A percentile compares a stretch with the other conserved stretches of the same genome.
Evolutionary conservation across 2,113 vertebrate genomes (phyloP).

Genomic region (Xyrauchen texanus): DNA sequence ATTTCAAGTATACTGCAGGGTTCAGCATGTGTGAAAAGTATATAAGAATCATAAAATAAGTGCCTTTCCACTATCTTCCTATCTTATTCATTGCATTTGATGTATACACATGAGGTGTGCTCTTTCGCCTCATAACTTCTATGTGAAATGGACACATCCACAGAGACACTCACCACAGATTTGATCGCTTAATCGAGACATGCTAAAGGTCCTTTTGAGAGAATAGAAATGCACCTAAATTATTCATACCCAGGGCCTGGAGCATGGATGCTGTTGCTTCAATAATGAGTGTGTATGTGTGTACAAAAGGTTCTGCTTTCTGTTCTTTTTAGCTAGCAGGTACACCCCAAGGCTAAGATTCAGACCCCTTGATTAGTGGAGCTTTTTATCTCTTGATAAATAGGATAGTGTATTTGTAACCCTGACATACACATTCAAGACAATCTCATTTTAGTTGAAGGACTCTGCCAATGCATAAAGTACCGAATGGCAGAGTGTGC

Average conservation of each 20-base stretch:
- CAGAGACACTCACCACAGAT: conserved; percentile 44
- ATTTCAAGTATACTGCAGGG: too few relatives aligned
- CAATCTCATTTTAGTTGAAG: not conserved
- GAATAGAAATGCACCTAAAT: conserved; percentile 58
- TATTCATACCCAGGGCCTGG: conserved; percentile 54
- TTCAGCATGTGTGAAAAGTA: too few relatives aligned
- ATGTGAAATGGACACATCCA: conserved; percentile 34
- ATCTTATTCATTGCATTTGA: too few relatives aligned
- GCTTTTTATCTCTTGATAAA: conserved; percentile 37
- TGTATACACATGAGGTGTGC: not conserved
- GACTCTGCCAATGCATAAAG: not conserved
- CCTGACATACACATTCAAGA: not conserved
- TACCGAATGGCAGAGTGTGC: not conserved
- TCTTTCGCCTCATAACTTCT: not conserved
- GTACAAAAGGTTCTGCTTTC: conserved; percentile 7
- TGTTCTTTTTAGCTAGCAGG: conserved; percentile 29
- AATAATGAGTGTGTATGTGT: not conserved
- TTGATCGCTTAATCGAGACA: conserved; percentile 53
- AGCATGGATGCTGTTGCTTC: conserved; percentile 27
- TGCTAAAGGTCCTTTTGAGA: conserved; percentile 46
- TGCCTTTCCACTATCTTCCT: too few relatives aligned
- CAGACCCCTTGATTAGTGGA: conserved; percentile 21
- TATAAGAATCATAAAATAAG: too few relatives aligned
- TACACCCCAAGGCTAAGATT: conserved; percentile 25
- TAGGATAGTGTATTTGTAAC: not conserved